These are phyloP conservation scores for Lagorchestes hirsutus DNA, from an alignment of 2,797 vertebrate genomes.

Conservation along the genomic window DNA sequence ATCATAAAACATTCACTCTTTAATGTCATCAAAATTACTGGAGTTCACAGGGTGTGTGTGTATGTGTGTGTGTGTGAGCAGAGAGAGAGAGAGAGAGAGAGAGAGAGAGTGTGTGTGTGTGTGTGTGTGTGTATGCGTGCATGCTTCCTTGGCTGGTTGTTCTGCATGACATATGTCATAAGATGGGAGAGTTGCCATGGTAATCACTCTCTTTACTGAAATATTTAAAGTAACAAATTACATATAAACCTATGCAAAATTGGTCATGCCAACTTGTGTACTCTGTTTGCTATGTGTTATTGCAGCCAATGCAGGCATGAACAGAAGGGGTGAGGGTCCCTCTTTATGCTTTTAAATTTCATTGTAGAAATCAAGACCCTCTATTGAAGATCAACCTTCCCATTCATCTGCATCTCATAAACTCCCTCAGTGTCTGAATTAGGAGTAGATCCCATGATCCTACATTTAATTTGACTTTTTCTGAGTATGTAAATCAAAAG, in stretches of 20 bases:
- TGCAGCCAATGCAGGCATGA: background rate
- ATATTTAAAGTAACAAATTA: conserved; percentile 78
- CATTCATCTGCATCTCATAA: conserved; percentile 11
- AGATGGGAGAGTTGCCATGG: conserved; percentile 76
- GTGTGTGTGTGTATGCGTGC: conserved; percentile 72
- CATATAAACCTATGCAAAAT: conserved; percentile 45
- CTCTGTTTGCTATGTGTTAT: conserved; percentile 40
- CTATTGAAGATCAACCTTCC: background rate
- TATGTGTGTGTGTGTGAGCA: conserved; percentile 67
- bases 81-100: too few relatives aligned
- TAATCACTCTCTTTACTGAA: conserved; percentile 74
- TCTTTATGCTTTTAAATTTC: conserved; percentile 20
- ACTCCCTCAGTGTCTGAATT: background rate
- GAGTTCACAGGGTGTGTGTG: conserved; percentile 64
- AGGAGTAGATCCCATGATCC: background rate
- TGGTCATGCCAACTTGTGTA: conserved; percentile 72
- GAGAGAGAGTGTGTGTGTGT: conserved; percentile 62
- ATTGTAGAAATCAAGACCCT: conserved; percentile 5
- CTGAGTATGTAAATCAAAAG: background rate
- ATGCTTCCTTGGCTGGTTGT: conserved; percentile 66
- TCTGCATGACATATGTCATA: conserved; percentile 73
- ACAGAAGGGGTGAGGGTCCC: conserved; percentile 8
- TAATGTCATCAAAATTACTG: conserved; percentile 69
- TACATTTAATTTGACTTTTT: background rate
- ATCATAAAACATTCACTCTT: conserved; percentile 73